Base-by-base conservation (phyloP, 2,113 vertebrate species). In the Okapia johnstoni region DNA sequence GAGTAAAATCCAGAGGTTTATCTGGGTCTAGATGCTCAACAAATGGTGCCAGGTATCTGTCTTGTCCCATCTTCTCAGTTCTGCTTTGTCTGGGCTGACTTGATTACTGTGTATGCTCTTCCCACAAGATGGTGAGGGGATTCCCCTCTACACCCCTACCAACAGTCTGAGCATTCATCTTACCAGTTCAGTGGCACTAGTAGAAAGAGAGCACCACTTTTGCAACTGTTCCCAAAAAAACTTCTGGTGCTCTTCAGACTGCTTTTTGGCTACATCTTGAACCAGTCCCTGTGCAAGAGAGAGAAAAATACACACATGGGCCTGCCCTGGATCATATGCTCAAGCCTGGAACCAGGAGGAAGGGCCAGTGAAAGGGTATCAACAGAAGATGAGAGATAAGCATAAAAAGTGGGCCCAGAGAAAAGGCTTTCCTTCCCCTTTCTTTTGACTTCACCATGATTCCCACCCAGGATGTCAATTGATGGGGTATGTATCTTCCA, bases 61-160 rank as follows among this genome's bases (percentile, higher is more conserved):
- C 14, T 54, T 21, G 50, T 11, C 30, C 5, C 57, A 10, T 80
- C 81, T 93, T 86, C 60, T 57, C 60, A 52, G 28, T 15, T 61
- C 90, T 90, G 28, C 61, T 80, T 58, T 60, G 28, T 85, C 61
- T 80, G 28, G 36, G 85, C 77, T 33, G 48, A 61, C 60, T 33
- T 93, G n/a, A 81, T 80, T 76, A 60, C 80, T 26, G 84, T 23
- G 48, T 6, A 73, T 8, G 43, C 66, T 30, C 43, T 70, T 80
- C 50, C 46, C 21, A 50, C 13, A 6, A 12, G 28, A 66, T 30
- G 52, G 43, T 57, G 36, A 58, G 43, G 80, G 15, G 33, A 52
- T 76, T 43, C 23, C 70, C 70, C 40, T 43, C 40, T 26, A 0
- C 0, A 0, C 36, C 12, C 3, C 36, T 40, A 16, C 33, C 33